Conservation (phyloP, 2,888 invertebrate genomes). For the Melanostoma scalare region DNA sequence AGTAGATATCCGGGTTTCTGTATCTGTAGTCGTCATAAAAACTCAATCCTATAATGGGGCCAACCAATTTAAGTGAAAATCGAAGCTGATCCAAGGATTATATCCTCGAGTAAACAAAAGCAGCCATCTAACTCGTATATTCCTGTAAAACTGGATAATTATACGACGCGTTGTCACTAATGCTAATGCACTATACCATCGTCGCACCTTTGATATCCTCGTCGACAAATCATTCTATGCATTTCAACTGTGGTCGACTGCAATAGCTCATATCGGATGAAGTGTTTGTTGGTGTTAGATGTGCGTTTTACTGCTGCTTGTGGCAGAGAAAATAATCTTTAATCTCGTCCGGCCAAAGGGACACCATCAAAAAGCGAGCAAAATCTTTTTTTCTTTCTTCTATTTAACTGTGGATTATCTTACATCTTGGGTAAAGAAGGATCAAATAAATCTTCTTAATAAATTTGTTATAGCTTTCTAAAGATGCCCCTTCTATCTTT, state of each 20-base stretch:
- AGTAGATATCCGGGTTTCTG: not conserved
- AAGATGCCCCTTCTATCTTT: constrained; percentile 23
- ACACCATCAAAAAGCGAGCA: constrained; percentile 23
- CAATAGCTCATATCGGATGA: constrained; percentile 40
- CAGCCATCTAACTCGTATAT: not conserved
- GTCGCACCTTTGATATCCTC: constrained; percentile 51
- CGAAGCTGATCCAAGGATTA: constrained; percentile 19
- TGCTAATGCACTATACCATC: constrained; percentile 41
- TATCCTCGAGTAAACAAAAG: constrained; percentile 15
- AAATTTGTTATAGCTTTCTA: constrained; percentile 43
- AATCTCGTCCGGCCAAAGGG: constrained; percentile 24
- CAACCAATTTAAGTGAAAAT: constrained; percentile 36
- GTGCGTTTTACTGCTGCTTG: constrained; percentile 26
- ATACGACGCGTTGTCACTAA: constrained; percentile 16
- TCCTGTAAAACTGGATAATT: constrained; percentile 16
- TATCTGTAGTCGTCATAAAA: constrained; percentile 25
- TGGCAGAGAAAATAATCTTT: constrained; percentile 46
- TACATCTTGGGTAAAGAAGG: constrained; percentile 36
- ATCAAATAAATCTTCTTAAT: constrained; percentile 49
- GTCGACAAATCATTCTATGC: constrained; percentile 41
- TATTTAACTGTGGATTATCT: constrained; percentile 48
- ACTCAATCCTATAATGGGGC: constrained; percentile 26
- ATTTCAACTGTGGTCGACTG: constrained; percentile 31
- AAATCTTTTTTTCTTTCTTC: constrained; percentile 38
- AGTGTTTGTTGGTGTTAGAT: constrained; percentile 8